Evolutionary conservation across 1,140 invertebrate species (phyloP), one percentile per base, ranked within the genome.

Genomic region (Kradibia gibbosae): DNA sequence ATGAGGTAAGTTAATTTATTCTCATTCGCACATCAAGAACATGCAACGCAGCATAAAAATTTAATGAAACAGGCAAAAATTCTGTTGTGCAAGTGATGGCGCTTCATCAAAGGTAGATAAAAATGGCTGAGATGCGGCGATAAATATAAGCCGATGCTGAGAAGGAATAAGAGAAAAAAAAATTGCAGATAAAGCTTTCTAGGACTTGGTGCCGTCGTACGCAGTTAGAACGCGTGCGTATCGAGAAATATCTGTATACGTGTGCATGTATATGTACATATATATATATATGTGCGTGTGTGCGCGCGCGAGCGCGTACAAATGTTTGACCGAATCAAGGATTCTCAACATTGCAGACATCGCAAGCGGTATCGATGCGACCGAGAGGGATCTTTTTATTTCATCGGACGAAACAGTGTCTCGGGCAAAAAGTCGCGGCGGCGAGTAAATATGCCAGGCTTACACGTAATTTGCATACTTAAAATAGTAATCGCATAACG

Each of bases 401-500:
- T 60, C 3, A 22, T 48, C 48, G 1, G 42, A 31, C 8, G 20
- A 48, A 65, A 79, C 17, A 25, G 31, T 11, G 67, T n/a, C 70
- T 39, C 17, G n/a, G 74, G 42, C 77, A 65, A 70, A 67, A 67
- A 82, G 45, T 73, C 53, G 50, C 45, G 34, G 45, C 25, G 25
- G 20, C 20, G 4, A 15, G 25, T 25, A 31, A 60, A 13, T n/a
- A n/a, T 8, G 8, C 5, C 25, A 5, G 45, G 28, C 48, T 53
- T 39, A 62, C 73, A 11, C 36, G 55, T 42, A 60, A 36, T 36
- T 34, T 74, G 15, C 48, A 74, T 76, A 65, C 25, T 62, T 65
- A 65, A 77, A 42, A 36, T 57, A 77, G 74, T 67, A 67, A 53
- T 67, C 76, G 39, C 42, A 31, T 70, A 45, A 78, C 42, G 45